Conservation (phyloP, 2,888 invertebrate genomes). For the Trilocha varians region DNA sequence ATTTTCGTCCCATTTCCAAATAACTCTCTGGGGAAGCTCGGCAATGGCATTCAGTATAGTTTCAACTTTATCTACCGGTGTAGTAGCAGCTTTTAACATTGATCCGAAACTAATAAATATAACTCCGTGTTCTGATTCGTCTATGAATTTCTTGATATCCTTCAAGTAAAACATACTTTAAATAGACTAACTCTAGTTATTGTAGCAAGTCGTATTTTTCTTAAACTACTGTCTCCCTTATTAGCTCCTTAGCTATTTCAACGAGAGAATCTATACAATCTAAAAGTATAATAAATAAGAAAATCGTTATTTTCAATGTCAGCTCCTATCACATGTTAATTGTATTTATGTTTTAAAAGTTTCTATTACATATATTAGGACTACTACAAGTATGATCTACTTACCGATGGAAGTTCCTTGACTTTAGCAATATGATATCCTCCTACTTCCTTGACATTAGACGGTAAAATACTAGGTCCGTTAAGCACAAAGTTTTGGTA, state of each 20-base stretch:
- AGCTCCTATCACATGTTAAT: too few relatives aligned
- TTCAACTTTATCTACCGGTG: constrained; percentile 72
- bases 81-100: constrained; percentile 76
- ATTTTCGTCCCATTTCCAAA: constrained; percentile 85
- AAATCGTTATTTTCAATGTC: too few relatives aligned
- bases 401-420: constrained; percentile 49
- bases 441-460: constrained; percentile 73
- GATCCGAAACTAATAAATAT: constrained; percentile 86
- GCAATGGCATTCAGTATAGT: constrained; percentile 76
- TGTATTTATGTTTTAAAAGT: too few relatives aligned
- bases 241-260: too few relatives aligned
- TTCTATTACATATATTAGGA: too few relatives aligned
- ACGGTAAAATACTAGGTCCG: constrained; percentile 63
- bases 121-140: constrained; percentile 77
- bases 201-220: too few relatives aligned
- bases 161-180: constrained; percentile 27
- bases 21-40: constrained; percentile 76
- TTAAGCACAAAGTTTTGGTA: constrained; percentile 73
- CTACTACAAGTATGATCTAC: constrained; percentile 12
- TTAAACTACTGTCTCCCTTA: too few relatives aligned
- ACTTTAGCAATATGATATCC: constrained; percentile 66
- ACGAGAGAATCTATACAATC: too few relatives aligned
- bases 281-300: too few relatives aligned
- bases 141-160: constrained; percentile 76
- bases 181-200: too few relatives aligned